These are phyloP conservation scores for Lophura nycthemera DNA, from an alignment of 2,113 vertebrate species.

Conservation along the genomic window DNA sequence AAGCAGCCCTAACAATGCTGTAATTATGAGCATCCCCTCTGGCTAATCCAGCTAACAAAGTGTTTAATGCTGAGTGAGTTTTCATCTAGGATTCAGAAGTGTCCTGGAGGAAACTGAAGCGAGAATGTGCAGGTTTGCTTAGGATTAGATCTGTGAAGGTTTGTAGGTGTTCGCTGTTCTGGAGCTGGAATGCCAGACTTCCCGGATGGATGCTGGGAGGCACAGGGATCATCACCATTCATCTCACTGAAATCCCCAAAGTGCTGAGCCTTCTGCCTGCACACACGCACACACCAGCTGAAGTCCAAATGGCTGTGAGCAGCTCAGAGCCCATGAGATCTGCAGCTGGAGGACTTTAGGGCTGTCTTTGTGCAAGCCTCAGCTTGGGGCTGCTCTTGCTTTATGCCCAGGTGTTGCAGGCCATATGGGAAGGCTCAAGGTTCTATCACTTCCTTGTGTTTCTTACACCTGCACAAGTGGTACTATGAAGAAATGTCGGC, in stretches of 20 bases:
- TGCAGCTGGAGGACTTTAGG: not conserved
- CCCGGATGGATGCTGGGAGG: fast-evolving
- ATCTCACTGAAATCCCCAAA: not conserved
- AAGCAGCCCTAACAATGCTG: not conserved
- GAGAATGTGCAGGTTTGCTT: not conserved
- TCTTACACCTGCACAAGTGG: not conserved
- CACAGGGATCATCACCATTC: not conserved
- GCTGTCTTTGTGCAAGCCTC: not conserved
- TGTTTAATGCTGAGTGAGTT: not conserved
- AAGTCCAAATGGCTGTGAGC: not conserved
- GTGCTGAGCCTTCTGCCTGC: not conserved
- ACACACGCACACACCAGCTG: not conserved
- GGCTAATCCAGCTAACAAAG: not conserved
- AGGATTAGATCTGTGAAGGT: not conserved
- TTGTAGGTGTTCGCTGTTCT: not conserved
- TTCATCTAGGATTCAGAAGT: not conserved
- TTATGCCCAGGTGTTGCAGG: not conserved
- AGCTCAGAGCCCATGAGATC: not conserved
- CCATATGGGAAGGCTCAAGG: not conserved
- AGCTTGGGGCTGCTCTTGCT: fast-evolving
- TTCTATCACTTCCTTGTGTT: not conserved
- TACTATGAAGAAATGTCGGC: fast-evolving
- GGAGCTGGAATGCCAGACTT: not conserved
- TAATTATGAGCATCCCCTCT: not conserved
- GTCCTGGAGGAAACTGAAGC: not conserved